phyloP scores from a whole-genome alignment of 1,140 invertebrate genomes.

The Antheraea pernyi region DNA sequence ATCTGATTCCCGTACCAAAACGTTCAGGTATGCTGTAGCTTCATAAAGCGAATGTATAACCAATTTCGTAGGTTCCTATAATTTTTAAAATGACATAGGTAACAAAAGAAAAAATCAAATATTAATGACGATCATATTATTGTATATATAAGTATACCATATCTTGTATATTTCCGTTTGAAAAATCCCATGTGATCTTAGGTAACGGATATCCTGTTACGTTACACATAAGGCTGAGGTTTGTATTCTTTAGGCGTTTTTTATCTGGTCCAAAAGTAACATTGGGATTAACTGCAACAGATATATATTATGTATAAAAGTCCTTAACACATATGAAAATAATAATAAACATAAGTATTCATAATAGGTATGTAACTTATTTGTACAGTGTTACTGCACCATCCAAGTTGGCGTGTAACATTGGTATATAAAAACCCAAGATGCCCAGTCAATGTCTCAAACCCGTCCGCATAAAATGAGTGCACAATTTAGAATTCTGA shows the following conservation, averaged over 20 bases:
- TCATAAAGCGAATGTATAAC: conserved; percentile 30
- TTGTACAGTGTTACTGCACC: too few species aligned
- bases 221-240: conserved; percentile 39
- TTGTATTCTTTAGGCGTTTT: conserved; percentile 28
- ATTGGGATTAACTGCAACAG: conserved; percentile 34
- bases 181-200: conserved; percentile 46
- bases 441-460: too few species aligned
- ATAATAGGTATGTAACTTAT: too few species aligned
- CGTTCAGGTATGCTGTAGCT: conserved; percentile 34
- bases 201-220: conserved; percentile 55
- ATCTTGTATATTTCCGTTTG: conserved; percentile 26
- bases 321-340: too few species aligned
- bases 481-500: too few species aligned
- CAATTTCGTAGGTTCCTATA: conserved; percentile 25
- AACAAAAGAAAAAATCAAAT: background rate
- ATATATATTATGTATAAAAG: background rate
- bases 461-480: too few species aligned
- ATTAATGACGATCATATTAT: background rate
- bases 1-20: conserved; percentile 37
- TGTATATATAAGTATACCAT: conserved; percentile 16
- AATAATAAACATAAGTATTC: too few species aligned
- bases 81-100: conserved; percentile 10
- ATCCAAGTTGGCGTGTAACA: too few species aligned
- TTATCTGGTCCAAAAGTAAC: conserved; percentile 34
- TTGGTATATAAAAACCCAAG: too few species aligned